phyloP scores from a whole-genome alignment of 2,113 vertebrate species.

The Hippotragus niger region DNA sequence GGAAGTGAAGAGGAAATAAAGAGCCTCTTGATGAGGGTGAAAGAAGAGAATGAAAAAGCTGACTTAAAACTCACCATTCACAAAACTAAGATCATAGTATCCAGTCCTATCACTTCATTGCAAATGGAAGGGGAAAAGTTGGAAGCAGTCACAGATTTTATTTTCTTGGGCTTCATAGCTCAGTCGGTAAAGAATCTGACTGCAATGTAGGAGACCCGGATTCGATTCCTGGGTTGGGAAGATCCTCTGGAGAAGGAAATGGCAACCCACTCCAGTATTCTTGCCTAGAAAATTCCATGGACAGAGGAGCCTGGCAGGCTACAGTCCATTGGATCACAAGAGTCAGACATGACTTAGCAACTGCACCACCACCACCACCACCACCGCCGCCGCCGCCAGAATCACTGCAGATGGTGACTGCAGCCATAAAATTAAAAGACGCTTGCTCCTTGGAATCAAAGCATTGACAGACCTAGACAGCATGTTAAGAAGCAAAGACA shows the following conservation, averaged over 20 bases:
- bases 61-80: neutral
- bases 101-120: neutral
- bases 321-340: neutral
- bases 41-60: neutral
- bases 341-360: neutral
- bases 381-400: neutral
- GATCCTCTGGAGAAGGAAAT: neutral
- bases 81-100: neutral
- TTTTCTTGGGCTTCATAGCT: neutral
- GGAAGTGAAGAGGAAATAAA: neutral
- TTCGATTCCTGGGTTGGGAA: neutral
- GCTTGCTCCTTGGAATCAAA: neutral
- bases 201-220: fast-evolving
- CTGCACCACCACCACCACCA: neutral
- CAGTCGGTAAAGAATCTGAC: neutral
- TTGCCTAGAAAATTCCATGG: neutral
- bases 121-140: neutral
- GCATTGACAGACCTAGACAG: neutral
- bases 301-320: neutral
- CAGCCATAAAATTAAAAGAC: neutral
- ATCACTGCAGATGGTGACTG: neutral
- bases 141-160: neutral
- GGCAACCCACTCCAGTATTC: neutral
- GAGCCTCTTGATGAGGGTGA: neutral
- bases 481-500: neutral